Evolutionary conservation across 2,888 invertebrate species (phyloP).

Genomic region (Sycophila texana): DNA sequence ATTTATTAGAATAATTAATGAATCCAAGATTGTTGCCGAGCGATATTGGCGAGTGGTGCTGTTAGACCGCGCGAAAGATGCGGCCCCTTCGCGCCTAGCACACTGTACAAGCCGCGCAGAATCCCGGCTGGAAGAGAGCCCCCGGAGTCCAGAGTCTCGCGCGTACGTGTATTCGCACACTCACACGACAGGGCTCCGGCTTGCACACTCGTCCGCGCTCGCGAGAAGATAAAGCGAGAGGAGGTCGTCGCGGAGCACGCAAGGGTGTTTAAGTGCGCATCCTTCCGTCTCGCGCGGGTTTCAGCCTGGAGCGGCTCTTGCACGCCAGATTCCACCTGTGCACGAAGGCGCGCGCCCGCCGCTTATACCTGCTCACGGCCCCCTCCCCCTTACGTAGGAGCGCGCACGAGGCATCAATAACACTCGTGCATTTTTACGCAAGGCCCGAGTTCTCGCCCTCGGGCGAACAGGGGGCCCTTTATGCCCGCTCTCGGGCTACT

Average conservation of each 20-base stretch:
- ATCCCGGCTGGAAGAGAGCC: neutral
- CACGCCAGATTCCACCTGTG: constrained; percentile 74
- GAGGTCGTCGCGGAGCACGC: constrained; percentile 60
- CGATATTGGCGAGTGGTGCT: constrained; percentile 45
- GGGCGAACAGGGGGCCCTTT: constrained; percentile 3
- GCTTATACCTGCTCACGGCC: constrained; percentile 32
- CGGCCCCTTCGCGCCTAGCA: neutral
- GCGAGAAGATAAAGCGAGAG: constrained; percentile 20
- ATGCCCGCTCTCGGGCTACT: constrained; percentile 49
- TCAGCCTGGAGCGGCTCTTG: constrained; percentile 44
- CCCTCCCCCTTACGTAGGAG: neutral
- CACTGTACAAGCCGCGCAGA: constrained; percentile 19
- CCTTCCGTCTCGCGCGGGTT: constrained; percentile 59
- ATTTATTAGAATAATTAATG: constrained; percentile 59
- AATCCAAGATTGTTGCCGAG: constrained; percentile 52
- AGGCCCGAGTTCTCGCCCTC: constrained; percentile 13
- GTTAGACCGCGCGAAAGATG: constrained; percentile 36
- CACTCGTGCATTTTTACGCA: constrained; percentile 31
- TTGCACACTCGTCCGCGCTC: neutral
- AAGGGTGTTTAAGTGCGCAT: constrained; percentile 71
- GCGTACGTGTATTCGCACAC: neutral
- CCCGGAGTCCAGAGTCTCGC: constrained; percentile 8
- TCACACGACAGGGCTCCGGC: neutral
- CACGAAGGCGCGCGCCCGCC: constrained; percentile 46
- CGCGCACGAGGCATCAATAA: constrained; percentile 46